Evolutionary conservation across 2,797 vertebrate genomes (phyloP), one percentile per base, ranked within the genome.

Genomic region (Distichodus sexfasciatus): DNA sequence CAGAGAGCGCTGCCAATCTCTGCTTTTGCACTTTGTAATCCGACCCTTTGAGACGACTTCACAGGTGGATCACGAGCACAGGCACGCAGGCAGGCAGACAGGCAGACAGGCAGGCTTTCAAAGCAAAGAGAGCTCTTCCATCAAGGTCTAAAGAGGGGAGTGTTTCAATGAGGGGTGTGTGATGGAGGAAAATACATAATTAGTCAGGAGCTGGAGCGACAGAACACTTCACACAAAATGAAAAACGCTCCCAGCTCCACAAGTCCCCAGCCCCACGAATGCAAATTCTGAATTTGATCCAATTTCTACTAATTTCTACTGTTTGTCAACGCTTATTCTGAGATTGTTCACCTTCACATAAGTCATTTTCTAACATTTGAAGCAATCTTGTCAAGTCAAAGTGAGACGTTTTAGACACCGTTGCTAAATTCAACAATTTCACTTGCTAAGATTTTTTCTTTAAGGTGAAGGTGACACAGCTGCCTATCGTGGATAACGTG

Each of bases 71-170:
- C 31, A 35, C 17, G 23, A 44, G 55, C 17, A 50, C 7, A 36
- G 23, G 14, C 21, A 50, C 12, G 28, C 55, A 24, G 8, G 10
- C 8, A 50, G 17, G 28, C 55, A 24, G 8, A 8, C 8, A 50
- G 17, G 28, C 55, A 24, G 8, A 8, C 8, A 50, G 17, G 28
- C 55, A 24, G 8, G 10, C 8, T 43, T 44, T 40, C 35, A 61
- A 55, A 62, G n/a, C 46, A 48, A 23, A 15, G 33, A 10, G 31
- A 28, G 40, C 19, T 40, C 44, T 48, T 47, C 17, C 24, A 66
- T 65, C 38, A 72, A 43, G 57, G 50, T 38, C 69, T 77, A 51
- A 61, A 73, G 60, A 55, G 23, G 51, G 59, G 21, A 59, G 36
- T 19, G 26, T 48, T 8, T 62, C 48, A 53, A 53, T 66, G 55